Evolutionary conservation across 2,113 vertebrate species (phyloP).

Genomic region (Melanostigma gelatinosum): DNA sequence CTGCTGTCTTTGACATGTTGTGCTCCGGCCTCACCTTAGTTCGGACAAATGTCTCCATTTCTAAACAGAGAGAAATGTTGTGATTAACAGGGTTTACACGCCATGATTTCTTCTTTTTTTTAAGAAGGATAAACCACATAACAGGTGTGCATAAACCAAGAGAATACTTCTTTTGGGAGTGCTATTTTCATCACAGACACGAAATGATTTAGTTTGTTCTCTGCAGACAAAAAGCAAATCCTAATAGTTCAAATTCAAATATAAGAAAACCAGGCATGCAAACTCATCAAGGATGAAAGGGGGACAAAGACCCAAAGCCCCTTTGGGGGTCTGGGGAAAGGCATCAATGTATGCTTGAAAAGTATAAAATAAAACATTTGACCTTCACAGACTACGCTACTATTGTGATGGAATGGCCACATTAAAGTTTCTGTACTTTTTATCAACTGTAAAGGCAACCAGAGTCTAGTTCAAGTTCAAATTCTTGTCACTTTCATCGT

Average conservation of each 20-base stretch:
- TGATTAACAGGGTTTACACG: background rate
- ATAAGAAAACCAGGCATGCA: too few species aligned
- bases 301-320: too few species aligned
- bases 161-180: background rate
- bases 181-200: background rate
- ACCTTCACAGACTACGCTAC: too few species aligned
- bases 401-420: too few species aligned
- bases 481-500: too few species aligned
- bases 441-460: too few species aligned
- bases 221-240: background rate
- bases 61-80: conserved; percentile 69
- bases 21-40: conserved; percentile 84
- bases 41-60: conserved; percentile 87
- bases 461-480: too few species aligned
- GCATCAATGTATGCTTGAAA: too few species aligned
- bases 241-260: background rate
- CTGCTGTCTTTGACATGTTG: conserved; percentile 77
- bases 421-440: too few species aligned
- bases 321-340: too few species aligned
- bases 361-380: too few species aligned
- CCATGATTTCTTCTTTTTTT: background rate
- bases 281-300: too few species aligned
- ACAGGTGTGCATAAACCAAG: background rate
- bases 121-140: background rate
- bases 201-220: background rate